Percentiles rank a stretch among this genome's conserved stretches.
Conservation (phyloP, 2,888 invertebrate genomes). For the Eledona agricola region DNA sequence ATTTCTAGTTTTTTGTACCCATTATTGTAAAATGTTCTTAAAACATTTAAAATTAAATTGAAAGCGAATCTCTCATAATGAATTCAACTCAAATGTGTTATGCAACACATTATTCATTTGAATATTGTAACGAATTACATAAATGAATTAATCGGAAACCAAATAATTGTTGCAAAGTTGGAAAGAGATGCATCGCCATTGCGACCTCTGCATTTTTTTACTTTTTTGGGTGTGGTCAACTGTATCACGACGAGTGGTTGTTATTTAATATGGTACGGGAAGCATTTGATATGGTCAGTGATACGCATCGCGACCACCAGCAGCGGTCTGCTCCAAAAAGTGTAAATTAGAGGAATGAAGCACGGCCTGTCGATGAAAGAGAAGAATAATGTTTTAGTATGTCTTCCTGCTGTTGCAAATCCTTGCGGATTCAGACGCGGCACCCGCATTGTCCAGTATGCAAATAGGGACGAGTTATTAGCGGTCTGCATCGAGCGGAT, state of each 20-base stretch:
- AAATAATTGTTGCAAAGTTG: too few relatives aligned
- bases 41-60: too few relatives aligned
- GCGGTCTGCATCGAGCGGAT: constrained; percentile 26
- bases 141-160: too few relatives aligned
- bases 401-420: constrained; percentile 7
- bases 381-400: neutral
- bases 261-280: constrained; percentile 41
- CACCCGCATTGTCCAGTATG: constrained; percentile 36
- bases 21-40: too few relatives aligned
- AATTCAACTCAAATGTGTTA: too few relatives aligned
- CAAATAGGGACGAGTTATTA: constrained; percentile 34
- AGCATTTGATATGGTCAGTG: constrained; percentile 41
- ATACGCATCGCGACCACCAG: constrained; percentile 27
- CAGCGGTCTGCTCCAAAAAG: constrained; percentile 6
- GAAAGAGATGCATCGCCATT: too few relatives aligned
- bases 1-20: too few relatives aligned
- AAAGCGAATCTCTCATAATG: too few relatives aligned
- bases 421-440: constrained; percentile 21
- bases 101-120: too few relatives aligned
- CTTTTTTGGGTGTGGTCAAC: constrained; percentile 31
- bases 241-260: constrained; percentile 44
- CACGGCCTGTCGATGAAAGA: constrained; percentile 1
- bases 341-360: too few relatives aligned
- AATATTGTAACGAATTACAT: too few relatives aligned
- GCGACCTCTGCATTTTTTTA: too few relatives aligned